phyloP scores from a whole-genome alignment of 2,888 invertebrate species.

The Ceraclea dissimilis region DNA sequence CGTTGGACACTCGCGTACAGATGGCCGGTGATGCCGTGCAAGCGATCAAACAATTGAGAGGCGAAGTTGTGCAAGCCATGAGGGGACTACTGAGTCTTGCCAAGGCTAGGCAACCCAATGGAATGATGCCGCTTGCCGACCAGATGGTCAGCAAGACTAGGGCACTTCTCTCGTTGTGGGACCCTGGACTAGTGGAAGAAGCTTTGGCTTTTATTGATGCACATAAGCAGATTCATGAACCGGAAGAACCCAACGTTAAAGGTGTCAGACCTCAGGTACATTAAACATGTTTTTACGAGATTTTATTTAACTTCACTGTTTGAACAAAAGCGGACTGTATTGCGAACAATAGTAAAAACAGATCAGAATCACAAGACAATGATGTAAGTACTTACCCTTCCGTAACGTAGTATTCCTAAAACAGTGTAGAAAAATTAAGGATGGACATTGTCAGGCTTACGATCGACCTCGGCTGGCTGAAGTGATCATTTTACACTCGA shows the following conservation, averaged over 20 bases:
- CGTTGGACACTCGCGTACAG: slow-evolving; percentile 68
- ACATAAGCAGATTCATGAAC: slow-evolving; percentile 48
- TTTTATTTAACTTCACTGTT: too few relatives aligned
- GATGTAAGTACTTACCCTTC: too few relatives aligned
- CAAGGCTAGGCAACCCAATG: slow-evolving; percentile 63
- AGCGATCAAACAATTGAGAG: slow-evolving; percentile 66
- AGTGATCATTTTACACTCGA: too few relatives aligned
- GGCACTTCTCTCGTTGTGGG: slow-evolving; percentile 76
- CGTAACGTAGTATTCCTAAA: too few relatives aligned
- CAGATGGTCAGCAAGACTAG: slow-evolving; percentile 73
- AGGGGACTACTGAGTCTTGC: slow-evolving; percentile 64
- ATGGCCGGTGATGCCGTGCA: slow-evolving; percentile 77
- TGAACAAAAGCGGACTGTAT: too few relatives aligned
- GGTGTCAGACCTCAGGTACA: slow-evolving; percentile 29
- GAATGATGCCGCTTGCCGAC: slow-evolving; percentile 69
- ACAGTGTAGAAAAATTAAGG: too few relatives aligned
- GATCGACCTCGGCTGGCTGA: too few relatives aligned
- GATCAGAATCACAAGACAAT: too few relatives aligned
- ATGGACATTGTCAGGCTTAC: too few relatives aligned
- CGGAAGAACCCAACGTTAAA: slow-evolving; percentile 29
- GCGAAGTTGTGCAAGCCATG: slow-evolving; percentile 73
- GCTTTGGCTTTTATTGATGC: slow-evolving; percentile 76
- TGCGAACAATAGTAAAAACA: too few relatives aligned
- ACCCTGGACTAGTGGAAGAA: slow-evolving; percentile 78
- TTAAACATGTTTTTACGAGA: too few relatives aligned